Evolutionary conservation across 2,797 vertebrate genomes (phyloP), one percentile per base, ranked within the genome.

Genomic region (Buceros bicornis): DNA sequence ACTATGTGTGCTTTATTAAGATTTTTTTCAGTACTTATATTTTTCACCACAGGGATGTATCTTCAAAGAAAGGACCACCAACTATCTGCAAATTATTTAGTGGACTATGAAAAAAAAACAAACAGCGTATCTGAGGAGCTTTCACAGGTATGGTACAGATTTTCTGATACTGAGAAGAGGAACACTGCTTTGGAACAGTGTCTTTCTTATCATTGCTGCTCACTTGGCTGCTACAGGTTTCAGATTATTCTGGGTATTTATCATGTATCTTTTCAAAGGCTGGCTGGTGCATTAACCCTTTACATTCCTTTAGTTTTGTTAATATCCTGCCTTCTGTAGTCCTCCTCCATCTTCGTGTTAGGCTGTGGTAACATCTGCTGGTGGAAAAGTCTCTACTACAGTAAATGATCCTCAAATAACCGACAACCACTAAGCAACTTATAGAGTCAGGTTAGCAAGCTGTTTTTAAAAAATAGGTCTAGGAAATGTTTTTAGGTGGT

Each of bases 401-500:
- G 37, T 37, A 87, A 88, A 60, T 20, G 21, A 65, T 42, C 40
- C 24, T 91, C 37, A 79, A 57, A 90, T 67, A 65, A 12, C 45
- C 43, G 82, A 26, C 56, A 84, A 69, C 5, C 13, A 65, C 50
- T 72, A n/a, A 54, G 35, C 37, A 88, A 64, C 31, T 62, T 74
- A 37, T 72, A 57, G 35, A 77, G 21, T 25, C 28, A 62, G 51
- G 69, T 62, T 58, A 73, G 77, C 73, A 94, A 94, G 65, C 65
- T 83, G 58, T 45, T 95, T 87, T 57, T 89, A 6, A 89, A 81
- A 91, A 67, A 5, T 24, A 82, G 57, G 87, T 96, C 83, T 94
- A 95, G 81, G 95, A 97, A 98, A 95, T 53, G 17, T 28, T 94
- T 97, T 95, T 94, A 93, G 86, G 73, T 91, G 89, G 93, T 96